A percentile compares a stretch with the other conserved stretches of the same genome.
phyloP scores from a whole-genome alignment of 2,113 vertebrate genomes.

The Anas platyrhynchos region DNA sequence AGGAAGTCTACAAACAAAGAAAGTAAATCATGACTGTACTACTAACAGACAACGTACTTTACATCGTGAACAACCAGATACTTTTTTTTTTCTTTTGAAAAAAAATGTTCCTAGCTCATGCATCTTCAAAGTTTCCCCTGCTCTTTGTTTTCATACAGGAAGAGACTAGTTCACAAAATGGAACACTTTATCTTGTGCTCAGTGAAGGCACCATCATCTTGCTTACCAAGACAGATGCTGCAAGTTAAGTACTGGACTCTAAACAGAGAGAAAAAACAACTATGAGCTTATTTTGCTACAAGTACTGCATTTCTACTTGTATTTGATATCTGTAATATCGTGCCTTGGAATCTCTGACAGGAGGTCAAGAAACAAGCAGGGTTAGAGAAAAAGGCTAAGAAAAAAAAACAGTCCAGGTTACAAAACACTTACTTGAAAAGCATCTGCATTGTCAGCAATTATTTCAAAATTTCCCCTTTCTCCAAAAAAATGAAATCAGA shows the following conservation, averaged over 20 bases:
- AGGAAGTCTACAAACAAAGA: slow-evolving; percentile 48
- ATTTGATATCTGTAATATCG: neutral
- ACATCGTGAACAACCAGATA: neutral
- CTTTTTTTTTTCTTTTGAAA: neutral
- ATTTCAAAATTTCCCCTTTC: neutral
- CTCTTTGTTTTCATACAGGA: slow-evolving; percentile 52
- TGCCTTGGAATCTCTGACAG: neutral
- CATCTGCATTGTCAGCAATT: neutral
- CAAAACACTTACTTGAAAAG: neutral
- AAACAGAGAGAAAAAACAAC: neutral
- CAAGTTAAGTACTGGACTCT: neutral
- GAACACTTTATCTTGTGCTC: neutral
- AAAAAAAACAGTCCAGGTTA: rapidly evolving
- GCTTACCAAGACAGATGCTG: neutral
- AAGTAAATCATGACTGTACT: slow-evolving; percentile 2
- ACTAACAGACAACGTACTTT: neutral
- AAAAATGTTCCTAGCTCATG: neutral
- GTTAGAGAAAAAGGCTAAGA: neutral
- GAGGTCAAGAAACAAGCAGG: neutral
- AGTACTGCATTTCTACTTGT: neutral
- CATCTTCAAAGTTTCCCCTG: slow-evolving; percentile 42
- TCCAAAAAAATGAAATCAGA: neutral
- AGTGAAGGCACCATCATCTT: neutral
- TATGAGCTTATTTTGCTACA: neutral
- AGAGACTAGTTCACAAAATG: neutral